These are phyloP conservation scores for Trematocara stigmaticum DNA, from an alignment of 2,113 vertebrate genomes.

Conservation along the genomic window DNA sequence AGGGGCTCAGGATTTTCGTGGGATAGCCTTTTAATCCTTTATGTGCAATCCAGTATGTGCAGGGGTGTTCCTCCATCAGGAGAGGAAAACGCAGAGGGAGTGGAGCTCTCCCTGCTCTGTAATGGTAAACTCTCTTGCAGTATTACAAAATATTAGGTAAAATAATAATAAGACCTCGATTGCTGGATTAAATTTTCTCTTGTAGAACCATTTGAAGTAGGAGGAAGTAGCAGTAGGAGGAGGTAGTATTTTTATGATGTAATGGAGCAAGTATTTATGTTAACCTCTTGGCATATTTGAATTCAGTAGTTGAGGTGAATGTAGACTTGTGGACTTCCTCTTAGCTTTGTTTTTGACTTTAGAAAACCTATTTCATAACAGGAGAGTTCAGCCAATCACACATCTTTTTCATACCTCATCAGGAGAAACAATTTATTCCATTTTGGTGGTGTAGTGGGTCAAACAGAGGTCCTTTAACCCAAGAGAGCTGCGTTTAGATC, in stretches of 20 bases:
- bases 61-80: slow-evolving; percentile 47
- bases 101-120: slow-evolving; percentile 33
- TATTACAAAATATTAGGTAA: neutral
- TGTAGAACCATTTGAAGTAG: neutral
- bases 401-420: neutral
- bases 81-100: slow-evolving; percentile 14
- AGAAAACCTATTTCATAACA: neutral
- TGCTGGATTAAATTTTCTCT: neutral
- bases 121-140: neutral
- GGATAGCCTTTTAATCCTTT: slow-evolving; percentile 62
- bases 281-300: neutral
- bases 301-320: neutral
- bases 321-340: neutral
- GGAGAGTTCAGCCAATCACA: neutral
- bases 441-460: neutral
- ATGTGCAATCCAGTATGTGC: slow-evolving; percentile 42
- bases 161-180: neutral
- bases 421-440: neutral
- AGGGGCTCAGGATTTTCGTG: slow-evolving; percentile 25
- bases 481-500: neutral
- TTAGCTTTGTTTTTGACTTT: neutral
- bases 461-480: neutral
- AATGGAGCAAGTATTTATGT: neutral
- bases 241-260: neutral
- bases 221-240: neutral